These are phyloP conservation scores for Pogonocherus hispidulus DNA, from an alignment of 2,888 invertebrate genomes.

Conservation along the genomic window DNA sequence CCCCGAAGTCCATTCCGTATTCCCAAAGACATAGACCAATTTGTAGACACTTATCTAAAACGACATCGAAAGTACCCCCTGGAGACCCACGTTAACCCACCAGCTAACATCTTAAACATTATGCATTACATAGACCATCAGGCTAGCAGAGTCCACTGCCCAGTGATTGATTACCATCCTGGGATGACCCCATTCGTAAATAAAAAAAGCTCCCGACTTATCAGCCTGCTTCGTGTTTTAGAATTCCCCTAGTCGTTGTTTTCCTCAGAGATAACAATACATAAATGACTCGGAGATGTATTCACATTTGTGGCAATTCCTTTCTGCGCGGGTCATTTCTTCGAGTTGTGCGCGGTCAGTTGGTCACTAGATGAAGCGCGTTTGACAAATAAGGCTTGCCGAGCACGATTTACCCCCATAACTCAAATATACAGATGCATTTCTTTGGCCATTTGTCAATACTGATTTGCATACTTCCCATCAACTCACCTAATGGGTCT, in stretches of 20 bases:
- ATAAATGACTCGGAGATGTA: slow-evolving; percentile 66
- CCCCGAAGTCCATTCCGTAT: slow-evolving; percentile 6
- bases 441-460: slow-evolving; percentile 23
- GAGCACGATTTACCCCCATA: slow-evolving; percentile 60
- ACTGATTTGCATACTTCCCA: slow-evolving; percentile 12
- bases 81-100: slow-evolving; percentile 66
- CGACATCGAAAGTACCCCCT: slow-evolving; percentile 63
- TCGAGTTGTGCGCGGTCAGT: slow-evolving; percentile 63
- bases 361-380: slow-evolving; percentile 66
- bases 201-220: slow-evolving; percentile 63
- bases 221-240: slow-evolving; percentile 64
- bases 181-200: slow-evolving; percentile 62
- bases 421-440: slow-evolving; percentile 60
- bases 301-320: slow-evolving; percentile 67
- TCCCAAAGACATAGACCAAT: slow-evolving; percentile 51
- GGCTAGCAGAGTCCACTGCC: slow-evolving; percentile 57
- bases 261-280: slow-evolving; percentile 62
- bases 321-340: slow-evolving; percentile 65
- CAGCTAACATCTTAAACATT: slow-evolving; percentile 69
- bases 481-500: slow-evolving; percentile 4
- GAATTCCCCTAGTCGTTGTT: slow-evolving; percentile 61
- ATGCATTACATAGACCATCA: slow-evolving; percentile 66
- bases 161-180: slow-evolving; percentile 67
- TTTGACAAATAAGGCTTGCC: slow-evolving; percentile 63
- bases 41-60: slow-evolving; percentile 62